Percentiles rank a stretch among this genome's conserved stretches.
Evolutionary conservation across 2,888 invertebrate species (phyloP).

Genomic region (Parasteatoda lunata): DNA sequence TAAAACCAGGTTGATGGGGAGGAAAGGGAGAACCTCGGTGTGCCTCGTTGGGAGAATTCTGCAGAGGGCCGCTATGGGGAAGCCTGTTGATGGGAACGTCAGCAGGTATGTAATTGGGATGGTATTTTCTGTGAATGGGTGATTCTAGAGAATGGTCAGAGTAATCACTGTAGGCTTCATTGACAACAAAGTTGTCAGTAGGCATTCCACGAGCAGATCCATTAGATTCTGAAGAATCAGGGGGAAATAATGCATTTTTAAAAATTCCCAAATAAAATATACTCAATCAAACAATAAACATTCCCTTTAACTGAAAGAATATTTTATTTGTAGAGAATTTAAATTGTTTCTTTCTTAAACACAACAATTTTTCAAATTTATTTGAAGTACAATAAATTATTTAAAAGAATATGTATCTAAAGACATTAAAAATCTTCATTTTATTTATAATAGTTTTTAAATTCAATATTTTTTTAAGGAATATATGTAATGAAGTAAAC

Average conservation of each 20-base stretch:
- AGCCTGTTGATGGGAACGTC: slow-evolving; percentile 32
- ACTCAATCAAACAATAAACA: background rate
- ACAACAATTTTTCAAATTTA: background rate
- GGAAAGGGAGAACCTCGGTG: slow-evolving; percentile 32
- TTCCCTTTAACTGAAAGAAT: background rate
- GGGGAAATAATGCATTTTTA: background rate
- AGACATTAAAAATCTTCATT: too few relatives aligned
- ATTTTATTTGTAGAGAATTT: background rate
- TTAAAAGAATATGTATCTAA: too few relatives aligned
- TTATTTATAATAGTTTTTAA: too few relatives aligned
- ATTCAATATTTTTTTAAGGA: too few relatives aligned
- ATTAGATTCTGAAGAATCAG: slow-evolving; percentile 20
- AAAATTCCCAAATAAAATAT: background rate
- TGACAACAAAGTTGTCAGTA: slow-evolving; percentile 13
- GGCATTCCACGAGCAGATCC: slow-evolving; percentile 2
- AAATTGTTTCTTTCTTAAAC: background rate
- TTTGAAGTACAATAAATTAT: too few relatives aligned
- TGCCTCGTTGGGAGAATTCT: background rate
- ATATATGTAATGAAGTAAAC: too few relatives aligned
- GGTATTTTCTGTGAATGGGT: slow-evolving; percentile 17
- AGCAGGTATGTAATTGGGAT: slow-evolving; percentile 40
- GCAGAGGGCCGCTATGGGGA: background rate
- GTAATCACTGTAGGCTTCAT: slow-evolving; percentile 34
- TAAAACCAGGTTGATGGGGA: slow-evolving; percentile 49
- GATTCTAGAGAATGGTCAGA: slow-evolving; percentile 12